These are phyloP conservation scores for Periplaneta americana DNA, from an alignment of 1,140 invertebrate genomes.

Conservation along the genomic window DNA sequence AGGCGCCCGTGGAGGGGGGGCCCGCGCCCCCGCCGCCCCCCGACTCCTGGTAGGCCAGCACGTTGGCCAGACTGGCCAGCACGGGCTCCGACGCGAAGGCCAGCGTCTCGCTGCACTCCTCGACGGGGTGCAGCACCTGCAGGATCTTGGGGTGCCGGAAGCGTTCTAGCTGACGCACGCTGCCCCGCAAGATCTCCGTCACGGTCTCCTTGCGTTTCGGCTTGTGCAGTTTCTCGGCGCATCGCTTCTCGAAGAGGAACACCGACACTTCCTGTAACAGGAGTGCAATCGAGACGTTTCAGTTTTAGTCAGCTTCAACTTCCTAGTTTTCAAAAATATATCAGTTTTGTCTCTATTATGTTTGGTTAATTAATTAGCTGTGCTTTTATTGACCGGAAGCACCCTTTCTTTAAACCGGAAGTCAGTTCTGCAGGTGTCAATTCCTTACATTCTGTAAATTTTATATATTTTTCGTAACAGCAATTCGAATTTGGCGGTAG, in stretches of 20 bases:
- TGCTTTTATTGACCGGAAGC: no score
- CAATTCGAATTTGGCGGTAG: no score
- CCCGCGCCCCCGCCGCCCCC: conserved; percentile 34
- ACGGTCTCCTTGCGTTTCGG: conserved; percentile 89
- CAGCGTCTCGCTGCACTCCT: conserved; percentile 78
- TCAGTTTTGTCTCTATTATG: no score
- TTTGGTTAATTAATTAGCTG: no score
- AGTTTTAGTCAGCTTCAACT: not conserved
- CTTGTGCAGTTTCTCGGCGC: conserved; percentile 91
- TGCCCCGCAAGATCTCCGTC: conserved; percentile 79
- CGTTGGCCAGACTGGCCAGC: conserved; percentile 80
- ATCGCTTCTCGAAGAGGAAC: conserved; percentile 92
- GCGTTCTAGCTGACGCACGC: conserved; percentile 74
- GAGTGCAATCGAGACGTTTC: not conserved
- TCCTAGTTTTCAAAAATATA: no score
- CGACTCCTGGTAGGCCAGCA: conserved; percentile 65
- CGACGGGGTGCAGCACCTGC: conserved; percentile 65
- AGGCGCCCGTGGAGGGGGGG: conserved; percentile 34
- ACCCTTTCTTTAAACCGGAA: no score
- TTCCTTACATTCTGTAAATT: no score
- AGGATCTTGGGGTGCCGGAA: conserved; percentile 84
- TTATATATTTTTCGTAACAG: no score
- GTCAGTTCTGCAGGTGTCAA: no score
- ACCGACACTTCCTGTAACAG: conserved; percentile 85
- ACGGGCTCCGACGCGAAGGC: conserved; percentile 91